Evolutionary conservation across 2,888 invertebrate species (phyloP).

Genomic region (Drosophila putrida): DNA sequence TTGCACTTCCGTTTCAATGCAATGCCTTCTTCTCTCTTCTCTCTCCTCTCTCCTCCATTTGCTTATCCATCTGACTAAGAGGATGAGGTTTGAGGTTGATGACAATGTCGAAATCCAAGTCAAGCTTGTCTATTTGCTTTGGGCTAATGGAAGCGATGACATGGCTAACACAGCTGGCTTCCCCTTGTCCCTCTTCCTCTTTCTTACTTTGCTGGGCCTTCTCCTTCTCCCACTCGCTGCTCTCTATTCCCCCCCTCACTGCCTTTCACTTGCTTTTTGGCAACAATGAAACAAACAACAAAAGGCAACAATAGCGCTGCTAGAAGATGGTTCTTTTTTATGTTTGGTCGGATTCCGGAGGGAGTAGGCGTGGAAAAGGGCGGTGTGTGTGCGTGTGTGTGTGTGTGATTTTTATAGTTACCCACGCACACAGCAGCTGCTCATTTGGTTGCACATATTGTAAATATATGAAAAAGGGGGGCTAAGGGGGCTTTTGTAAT

Average conservation of each 20-base stretch:
- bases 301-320: conserved; percentile 51
- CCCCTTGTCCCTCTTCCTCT: conserved; percentile 24
- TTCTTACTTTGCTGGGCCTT: not conserved
- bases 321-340: conserved; percentile 29
- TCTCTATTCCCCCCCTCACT: not conserved
- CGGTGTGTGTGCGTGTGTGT: conserved; percentile 16
- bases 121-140: conserved; percentile 77
- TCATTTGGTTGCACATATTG: conserved; percentile 33
- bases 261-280: conserved; percentile 42
- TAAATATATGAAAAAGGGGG: not conserved
- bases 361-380: conserved; percentile 5
- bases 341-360: conserved; percentile 1
- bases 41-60: no score
- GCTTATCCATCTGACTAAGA: not conserved
- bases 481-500: conserved; percentile 46
- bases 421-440: conserved; percentile 61
- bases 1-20: conserved; percentile 73
- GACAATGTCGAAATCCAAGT: conserved; percentile 69
- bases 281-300: conserved; percentile 56
- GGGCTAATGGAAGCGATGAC: conserved; percentile 68
- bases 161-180: conserved; percentile 35
- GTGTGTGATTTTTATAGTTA: conserved; percentile 13
- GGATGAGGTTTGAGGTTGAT: not conserved
- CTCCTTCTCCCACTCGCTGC: not conserved
- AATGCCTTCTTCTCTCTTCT: conserved; percentile 1